Percentiles rank a stretch among this genome's conserved stretches.
Evolutionary conservation across 92 coral and sea anemone species (phyloP).

Genomic region (Chrysogorgia sp.): DNA sequence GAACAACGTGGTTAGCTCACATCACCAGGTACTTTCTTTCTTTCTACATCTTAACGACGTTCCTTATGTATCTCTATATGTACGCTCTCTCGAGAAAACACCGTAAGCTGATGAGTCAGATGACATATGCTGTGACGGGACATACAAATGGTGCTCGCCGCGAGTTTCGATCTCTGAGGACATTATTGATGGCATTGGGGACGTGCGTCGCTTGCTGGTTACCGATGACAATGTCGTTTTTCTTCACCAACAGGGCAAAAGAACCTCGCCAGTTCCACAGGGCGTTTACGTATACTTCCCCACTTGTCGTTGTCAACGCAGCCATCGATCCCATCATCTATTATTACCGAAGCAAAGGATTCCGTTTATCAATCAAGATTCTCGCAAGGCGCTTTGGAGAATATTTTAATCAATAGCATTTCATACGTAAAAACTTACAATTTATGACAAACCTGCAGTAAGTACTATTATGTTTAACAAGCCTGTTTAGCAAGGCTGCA

Average conservation of each 20-base stretch:
- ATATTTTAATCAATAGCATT: too few species aligned
- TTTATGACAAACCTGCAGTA: too few species aligned
- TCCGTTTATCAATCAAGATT: too few species aligned
- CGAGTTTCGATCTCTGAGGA: conserved; percentile 3
- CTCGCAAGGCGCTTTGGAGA: too few species aligned
- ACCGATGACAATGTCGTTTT: conserved; percentile 23
- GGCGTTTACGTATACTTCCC: conserved; percentile 6
- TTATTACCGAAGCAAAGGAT: conserved; percentile 32
- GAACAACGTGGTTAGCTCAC: not conserved
- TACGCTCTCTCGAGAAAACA: conserved; percentile 9
- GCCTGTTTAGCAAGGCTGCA: too few species aligned
- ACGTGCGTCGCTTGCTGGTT: conserved; percentile 18
- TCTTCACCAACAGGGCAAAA: not conserved
- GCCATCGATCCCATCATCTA: conserved; percentile 34
- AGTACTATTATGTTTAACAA: too few species aligned
- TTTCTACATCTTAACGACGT: conserved; percentile 6
- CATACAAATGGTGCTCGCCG: not conserved
- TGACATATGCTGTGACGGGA: conserved; percentile 2
- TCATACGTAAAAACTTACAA: too few species aligned
- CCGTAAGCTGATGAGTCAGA: not conserved
- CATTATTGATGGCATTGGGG: conserved; percentile 21
- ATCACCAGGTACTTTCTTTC: conserved; percentile 9
- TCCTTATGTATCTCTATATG: conserved; percentile 18
- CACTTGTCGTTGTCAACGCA: conserved; percentile 4
- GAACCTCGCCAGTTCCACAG: conserved; percentile 13